Percentiles rank a stretch among this genome's conserved stretches.
phyloP scores from a whole-genome alignment of 1,140 invertebrate species.

The Drosophila athabasca region DNA sequence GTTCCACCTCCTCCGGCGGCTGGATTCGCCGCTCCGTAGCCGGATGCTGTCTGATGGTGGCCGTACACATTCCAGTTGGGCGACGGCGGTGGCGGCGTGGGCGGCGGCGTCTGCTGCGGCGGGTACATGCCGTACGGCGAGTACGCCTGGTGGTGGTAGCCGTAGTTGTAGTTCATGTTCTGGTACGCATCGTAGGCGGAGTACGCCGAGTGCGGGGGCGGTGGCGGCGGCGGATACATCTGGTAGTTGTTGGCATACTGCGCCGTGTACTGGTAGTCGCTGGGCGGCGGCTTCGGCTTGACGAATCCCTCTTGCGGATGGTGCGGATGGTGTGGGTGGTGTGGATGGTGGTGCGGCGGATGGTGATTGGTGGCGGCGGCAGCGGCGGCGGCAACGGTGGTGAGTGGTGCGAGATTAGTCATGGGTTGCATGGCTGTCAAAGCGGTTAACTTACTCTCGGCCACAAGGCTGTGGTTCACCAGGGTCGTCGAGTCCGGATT shows the following conservation, averaged over 20 bases:
- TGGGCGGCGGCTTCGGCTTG: slow-evolving; percentile 82
- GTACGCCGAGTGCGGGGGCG: slow-evolving; percentile 77
- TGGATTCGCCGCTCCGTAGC: slow-evolving; percentile 53
- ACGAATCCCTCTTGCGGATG: slow-evolving; percentile 79
- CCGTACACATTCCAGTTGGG: slow-evolving; percentile 87
- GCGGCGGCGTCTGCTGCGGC: slow-evolving; percentile 84
- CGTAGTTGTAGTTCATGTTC: slow-evolving; percentile 83
- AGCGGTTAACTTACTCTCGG: slow-evolving; percentile 78
- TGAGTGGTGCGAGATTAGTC: slow-evolving; percentile 72
- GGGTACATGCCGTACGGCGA: slow-evolving; percentile 83
- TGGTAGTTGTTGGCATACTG: slow-evolving; percentile 83
- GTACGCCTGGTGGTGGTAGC: slow-evolving; percentile 81
- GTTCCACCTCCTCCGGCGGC: slow-evolving; percentile 35
- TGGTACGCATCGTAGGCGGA: slow-evolving; percentile 82
- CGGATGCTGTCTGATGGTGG: slow-evolving; percentile 59
- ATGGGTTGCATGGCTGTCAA: slow-evolving; percentile 80
- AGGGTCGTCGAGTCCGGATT: slow-evolving; percentile 82
- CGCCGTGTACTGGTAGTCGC: slow-evolving; percentile 78
- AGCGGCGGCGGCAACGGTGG: slow-evolving; percentile 32
- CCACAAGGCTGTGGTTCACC: slow-evolving; percentile 74
- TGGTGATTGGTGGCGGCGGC: slow-evolving; percentile 46
- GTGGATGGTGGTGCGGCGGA: slow-evolving; percentile 46
- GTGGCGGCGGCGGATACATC: slow-evolving; percentile 81
- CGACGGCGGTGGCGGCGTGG: slow-evolving; percentile 82
- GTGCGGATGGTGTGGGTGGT: slow-evolving; percentile 56